Percentiles rank a stretch among this genome's conserved stretches.
phyloP scores from a whole-genome alignment of 2,888 invertebrate species.

The Mimachlamys varia region DNA sequence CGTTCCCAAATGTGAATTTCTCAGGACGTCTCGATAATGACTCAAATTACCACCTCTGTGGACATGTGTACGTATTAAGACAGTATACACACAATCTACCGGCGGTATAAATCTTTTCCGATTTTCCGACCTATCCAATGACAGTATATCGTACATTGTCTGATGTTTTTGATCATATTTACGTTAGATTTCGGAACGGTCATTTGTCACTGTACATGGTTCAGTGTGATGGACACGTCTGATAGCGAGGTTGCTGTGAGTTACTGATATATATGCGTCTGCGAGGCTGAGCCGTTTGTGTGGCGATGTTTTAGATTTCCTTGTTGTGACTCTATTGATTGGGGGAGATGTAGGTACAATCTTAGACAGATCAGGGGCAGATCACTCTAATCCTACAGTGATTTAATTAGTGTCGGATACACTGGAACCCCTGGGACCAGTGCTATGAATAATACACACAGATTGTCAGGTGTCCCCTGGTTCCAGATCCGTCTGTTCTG shows the following conservation, averaged over 20 bases:
- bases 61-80: neutral
- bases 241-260: neutral
- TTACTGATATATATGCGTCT: neutral
- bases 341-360: neutral
- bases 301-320: neutral
- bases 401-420: neutral
- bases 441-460: neutral
- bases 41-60: neutral
- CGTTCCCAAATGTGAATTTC: neutral
- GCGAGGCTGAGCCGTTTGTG: neutral
- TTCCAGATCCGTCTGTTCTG: neutral
- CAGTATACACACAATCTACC: neutral
- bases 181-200: neutral
- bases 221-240: neutral
- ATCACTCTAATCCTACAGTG: constrained; percentile 23
- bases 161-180: neutral
- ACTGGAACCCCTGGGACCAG: neutral
- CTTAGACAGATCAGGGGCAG: neutral
- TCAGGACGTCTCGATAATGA: neutral
- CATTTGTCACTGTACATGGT: neutral
- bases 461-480: neutral
- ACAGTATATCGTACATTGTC: neutral
- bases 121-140: neutral
- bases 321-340: neutral
- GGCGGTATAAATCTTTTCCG: neutral